Evolutionary conservation across 2,888 invertebrate genomes (phyloP).

Genomic region (Tipula lateralis): DNA sequence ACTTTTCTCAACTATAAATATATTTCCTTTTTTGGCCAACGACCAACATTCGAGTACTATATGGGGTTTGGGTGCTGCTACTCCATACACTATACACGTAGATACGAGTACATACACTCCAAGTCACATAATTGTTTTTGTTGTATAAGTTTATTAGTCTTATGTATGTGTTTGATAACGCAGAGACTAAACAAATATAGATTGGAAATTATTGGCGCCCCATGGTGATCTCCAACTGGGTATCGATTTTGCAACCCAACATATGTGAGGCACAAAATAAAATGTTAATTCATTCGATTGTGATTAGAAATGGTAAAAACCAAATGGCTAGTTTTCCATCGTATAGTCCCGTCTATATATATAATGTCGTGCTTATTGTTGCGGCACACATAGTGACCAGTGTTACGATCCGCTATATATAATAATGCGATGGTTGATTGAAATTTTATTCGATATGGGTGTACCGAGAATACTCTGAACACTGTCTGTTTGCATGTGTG

Average conservation of each 20-base stretch:
- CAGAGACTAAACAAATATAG: background rate
- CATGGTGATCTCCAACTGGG: background rate
- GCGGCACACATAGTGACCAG: background rate
- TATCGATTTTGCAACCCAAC: background rate
- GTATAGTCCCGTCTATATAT: background rate
- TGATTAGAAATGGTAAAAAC: constrained; percentile 1
- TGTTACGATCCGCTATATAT: background rate
- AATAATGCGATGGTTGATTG: background rate
- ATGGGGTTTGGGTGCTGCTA: too few species aligned
- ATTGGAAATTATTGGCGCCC: background rate
- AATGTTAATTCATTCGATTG: background rate
- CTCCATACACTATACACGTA: too few species aligned
- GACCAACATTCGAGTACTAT: background rate
- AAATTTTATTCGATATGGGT: background rate
- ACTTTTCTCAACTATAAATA: background rate
- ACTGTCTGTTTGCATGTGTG: background rate
- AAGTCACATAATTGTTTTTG: background rate
- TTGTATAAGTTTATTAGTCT: background rate
- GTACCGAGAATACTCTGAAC: background rate
- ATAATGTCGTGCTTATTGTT: background rate
- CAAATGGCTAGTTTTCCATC: background rate
- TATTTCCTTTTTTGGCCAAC: background rate
- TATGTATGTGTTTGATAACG: background rate
- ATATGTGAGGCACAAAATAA: background rate
- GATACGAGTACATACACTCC: too few species aligned